Evolutionary conservation across 2,888 invertebrate species (phyloP), one percentile per base, ranked within the genome.

Genomic region (Plemyria rubiginata): DNA sequence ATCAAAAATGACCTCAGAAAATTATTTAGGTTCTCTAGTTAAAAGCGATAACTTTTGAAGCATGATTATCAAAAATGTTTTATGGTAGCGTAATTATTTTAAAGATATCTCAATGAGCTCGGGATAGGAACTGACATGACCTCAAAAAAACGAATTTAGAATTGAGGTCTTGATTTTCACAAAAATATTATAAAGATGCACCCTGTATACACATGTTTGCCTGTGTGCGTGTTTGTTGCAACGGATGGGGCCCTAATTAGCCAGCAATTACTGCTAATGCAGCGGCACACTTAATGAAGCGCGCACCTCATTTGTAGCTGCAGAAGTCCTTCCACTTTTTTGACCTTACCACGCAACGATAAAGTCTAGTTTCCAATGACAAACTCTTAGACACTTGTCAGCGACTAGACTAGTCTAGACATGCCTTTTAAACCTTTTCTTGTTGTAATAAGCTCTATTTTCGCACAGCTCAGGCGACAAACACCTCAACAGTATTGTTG

Each of bases 231-330:
- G 58, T 65, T 74, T 70, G 78, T 76, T 78, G 81, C 83, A 81
- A 76, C 85, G 85, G 86, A 87, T 83, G 85, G 73, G 78, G 78
- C 75, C 76, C 86, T 88, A 89, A 89, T 89, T 88, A 88, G 86
- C 81, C 75, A 67, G 80, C 87, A 87, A 88, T 88, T 87, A 87
- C 82, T 75, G 76, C 84, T 88, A 88, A 89, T 89, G 85, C 85
- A 78, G 77, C 80, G 72, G 64, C 80, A 76, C 81, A 82, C 77
- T 85, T 87, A 86, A 74, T 74, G 70, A 72, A 83, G 80, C 82
- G 80, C 70, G 78, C 78, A 79, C 77, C 82, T 82, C 84, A 83
- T 84, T 82, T 84, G 76, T 75, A 46, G 16, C 32, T 15, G 29
- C 28, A 40, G 8, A 49, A 49, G 11, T 60, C 13, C 13, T 52